These are phyloP conservation scores for Cinara cedri DNA, from an alignment of 2,888 invertebrate species.

Conservation along the genomic window DNA sequence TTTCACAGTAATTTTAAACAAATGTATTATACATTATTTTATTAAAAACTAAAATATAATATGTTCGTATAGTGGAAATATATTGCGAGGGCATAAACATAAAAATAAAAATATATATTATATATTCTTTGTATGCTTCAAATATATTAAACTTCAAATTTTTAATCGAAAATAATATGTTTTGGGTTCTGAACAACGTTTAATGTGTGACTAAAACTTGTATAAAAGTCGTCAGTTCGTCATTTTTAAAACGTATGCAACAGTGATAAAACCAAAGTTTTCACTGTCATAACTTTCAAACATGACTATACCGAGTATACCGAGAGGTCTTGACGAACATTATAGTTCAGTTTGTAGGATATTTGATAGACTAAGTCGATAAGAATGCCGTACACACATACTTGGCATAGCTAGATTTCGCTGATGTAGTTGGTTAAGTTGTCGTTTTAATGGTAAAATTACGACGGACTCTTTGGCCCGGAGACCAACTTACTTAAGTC, in stretches of 20 bases:
- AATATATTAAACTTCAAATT: too few species aligned
- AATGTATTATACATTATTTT: too few species aligned
- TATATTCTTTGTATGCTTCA: too few species aligned
- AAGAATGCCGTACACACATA: background rate
- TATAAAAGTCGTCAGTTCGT: background rate
- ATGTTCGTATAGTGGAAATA: too few species aligned
- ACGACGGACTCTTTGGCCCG: background rate
- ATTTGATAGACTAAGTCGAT: too few species aligned
- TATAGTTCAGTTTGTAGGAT: background rate
- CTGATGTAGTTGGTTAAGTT: too few species aligned
- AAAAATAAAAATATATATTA: too few species aligned
- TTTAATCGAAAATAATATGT: background rate
- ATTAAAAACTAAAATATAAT: too few species aligned
- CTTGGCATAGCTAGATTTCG: background rate
- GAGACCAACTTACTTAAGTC: background rate
- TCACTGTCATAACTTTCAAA: background rate
- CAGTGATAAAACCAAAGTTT: constrained; percentile 11
- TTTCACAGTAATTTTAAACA: too few species aligned
- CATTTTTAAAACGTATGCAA: constrained; percentile 8
- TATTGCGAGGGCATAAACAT: too few species aligned
- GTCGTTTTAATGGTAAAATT: background rate
- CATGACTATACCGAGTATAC: too few species aligned
- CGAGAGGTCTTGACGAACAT: background rate
- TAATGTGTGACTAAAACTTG: background rate
- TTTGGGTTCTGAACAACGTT: background rate